These are phyloP conservation scores for Bettongia penicillata DNA, from an alignment of 2,113 vertebrate species.

Conservation along the genomic window DNA sequence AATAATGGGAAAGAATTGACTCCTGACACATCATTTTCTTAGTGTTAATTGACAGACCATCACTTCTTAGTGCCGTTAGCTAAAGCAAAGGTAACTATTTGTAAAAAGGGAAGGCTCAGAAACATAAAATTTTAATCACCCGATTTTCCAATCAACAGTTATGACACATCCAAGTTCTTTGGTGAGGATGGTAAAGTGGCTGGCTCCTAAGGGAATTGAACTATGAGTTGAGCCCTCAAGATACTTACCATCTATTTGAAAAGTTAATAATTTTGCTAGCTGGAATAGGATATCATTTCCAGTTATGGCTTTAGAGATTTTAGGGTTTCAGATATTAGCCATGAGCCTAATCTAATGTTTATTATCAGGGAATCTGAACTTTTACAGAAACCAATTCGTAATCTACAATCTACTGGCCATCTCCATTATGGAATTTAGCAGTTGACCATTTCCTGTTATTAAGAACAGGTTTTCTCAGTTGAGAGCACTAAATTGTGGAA, in stretches of 20 bases:
- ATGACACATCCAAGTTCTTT: not conserved
- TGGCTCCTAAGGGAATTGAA: not conserved
- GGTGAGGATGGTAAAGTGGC: not conserved
- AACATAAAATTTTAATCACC: not conserved
- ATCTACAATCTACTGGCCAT: not conserved
- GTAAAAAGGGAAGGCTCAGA: not conserved
- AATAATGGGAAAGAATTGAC: conserved; percentile 4
- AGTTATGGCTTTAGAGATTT: not conserved
- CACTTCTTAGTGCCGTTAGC: not conserved
- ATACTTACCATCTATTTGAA: not conserved
- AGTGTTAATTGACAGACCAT: conserved; percentile 12
- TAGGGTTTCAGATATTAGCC: not conserved
- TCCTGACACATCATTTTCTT: conserved; percentile 26
- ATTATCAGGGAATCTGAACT: not conserved
- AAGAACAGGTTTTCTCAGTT: not conserved
- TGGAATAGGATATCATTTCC: not conserved
- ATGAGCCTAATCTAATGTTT: not conserved
- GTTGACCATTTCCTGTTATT: not conserved
- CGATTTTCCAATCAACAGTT: not conserved
- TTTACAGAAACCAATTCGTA: not conserved
- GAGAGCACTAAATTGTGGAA: not conserved
- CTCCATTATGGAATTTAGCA: not conserved
- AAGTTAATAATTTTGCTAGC: not conserved
- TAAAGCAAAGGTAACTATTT: not conserved
- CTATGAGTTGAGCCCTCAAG: not conserved